These are phyloP conservation scores for Scelioninae gen. 2 DNA, from an alignment of 2,888 invertebrate species.

Conservation along the genomic window DNA sequence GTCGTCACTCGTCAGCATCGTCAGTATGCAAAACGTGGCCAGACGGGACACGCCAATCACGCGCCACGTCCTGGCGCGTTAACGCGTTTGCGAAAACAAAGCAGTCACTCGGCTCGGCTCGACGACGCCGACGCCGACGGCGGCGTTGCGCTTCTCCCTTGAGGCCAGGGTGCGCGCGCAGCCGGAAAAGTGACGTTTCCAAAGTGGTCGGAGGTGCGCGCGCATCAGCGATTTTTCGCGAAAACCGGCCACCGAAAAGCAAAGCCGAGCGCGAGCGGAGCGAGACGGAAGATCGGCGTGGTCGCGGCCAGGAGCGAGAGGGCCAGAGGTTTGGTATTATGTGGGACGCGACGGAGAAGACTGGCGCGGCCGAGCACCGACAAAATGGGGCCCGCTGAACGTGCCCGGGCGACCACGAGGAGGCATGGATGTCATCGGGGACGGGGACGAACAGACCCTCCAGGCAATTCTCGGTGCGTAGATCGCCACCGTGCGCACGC, in stretches of 20 bases:
- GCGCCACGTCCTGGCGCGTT: conserved; percentile 18
- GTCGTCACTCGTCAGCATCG: no score
- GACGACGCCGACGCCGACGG: no score
- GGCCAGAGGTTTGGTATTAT: conserved; percentile 41
- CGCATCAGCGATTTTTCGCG: conserved; percentile 30
- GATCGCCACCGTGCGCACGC: not conserved
- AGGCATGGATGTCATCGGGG: conserved; percentile 75
- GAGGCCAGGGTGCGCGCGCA: conserved; percentile 30
- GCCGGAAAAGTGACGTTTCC: conserved; percentile 25
- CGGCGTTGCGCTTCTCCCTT: no score
- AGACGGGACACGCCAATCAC: conserved; percentile 44
- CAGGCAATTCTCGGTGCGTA: conserved; percentile 75
- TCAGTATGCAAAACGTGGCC: conserved; percentile 50
- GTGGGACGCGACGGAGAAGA: conserved; percentile 60
- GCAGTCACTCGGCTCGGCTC: no score
- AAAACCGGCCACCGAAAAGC: conserved; percentile 23
- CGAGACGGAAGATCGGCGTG: not conserved
- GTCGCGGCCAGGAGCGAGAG: not conserved
- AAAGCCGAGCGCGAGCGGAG: not conserved
- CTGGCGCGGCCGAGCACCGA: conserved; percentile 60
- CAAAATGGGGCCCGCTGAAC: conserved; percentile 73
- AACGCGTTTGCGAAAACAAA: conserved; percentile 7
- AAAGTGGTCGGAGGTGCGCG: conserved; percentile 17
- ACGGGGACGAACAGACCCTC: conserved; percentile 75
- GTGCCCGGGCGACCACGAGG: conserved; percentile 67